phyloP scores from a whole-genome alignment of 2,113 vertebrate genomes.

The Ammodytes marinus region DNA sequence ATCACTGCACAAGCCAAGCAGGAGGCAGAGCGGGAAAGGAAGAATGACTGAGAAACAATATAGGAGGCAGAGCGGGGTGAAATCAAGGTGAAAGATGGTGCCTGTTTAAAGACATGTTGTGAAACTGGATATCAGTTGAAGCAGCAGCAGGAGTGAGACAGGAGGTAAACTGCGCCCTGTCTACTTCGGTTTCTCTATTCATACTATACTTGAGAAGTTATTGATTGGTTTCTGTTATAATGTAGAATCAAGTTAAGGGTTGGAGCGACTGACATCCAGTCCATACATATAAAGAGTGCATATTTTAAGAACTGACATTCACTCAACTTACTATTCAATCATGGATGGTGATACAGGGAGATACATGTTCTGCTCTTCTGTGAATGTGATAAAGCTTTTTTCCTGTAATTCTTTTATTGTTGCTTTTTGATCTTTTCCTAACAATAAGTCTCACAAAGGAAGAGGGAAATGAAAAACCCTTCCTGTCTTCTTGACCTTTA shows the following conservation, averaged over 20 bases:
- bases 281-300: neutral
- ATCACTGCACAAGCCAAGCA: constrained; percentile 62
- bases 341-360: neutral
- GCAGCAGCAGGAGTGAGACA: constrained; percentile 52
- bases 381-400: neutral
- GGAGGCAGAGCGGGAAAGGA: constrained; percentile 50
- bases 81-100: constrained; percentile 64
- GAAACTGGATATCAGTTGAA: constrained; percentile 61
- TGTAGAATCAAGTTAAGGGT: neutral
- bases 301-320: neutral
- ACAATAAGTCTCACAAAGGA: neutral
- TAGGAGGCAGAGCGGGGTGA: constrained; percentile 49
- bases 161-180: constrained; percentile 32
- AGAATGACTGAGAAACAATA: constrained; percentile 62
- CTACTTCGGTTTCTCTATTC: constrained; percentile 37
- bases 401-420: neutral
- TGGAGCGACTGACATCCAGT: neutral
- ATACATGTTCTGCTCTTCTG: neutral
- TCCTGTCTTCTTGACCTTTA: too few species aligned
- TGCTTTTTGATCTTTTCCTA: neutral
- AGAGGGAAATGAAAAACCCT: neutral
- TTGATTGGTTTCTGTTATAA: neutral
- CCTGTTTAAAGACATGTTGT: constrained; percentile 69
- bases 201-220: constrained; percentile 6
- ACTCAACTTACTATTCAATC: neutral